phyloP scores from a whole-genome alignment of 2,113 vertebrate genomes.

The Tamias sibiricus region DNA sequence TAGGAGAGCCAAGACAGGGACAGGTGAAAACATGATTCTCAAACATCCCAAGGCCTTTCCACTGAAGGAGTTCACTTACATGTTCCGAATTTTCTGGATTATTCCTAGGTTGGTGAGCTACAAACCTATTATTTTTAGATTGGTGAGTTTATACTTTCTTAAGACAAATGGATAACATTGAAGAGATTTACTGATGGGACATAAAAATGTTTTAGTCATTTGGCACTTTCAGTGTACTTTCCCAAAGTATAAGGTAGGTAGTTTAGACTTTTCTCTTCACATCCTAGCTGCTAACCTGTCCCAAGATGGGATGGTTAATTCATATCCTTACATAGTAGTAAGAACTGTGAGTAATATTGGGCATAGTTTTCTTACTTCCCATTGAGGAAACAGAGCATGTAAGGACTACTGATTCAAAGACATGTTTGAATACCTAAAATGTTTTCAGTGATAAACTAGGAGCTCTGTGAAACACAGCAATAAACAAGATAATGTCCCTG shows the following conservation, averaged over 20 bases:
- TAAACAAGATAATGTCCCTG: not conserved
- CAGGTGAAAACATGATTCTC: not conserved
- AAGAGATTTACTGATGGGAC: not conserved
- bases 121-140: not conserved
- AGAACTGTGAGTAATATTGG: not conserved
- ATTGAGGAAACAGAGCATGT: not conserved
- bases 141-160: not conserved
- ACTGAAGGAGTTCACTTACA: fast-evolving
- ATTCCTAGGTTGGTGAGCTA: not conserved
- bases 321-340: constrained; percentile 90
- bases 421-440: not conserved
- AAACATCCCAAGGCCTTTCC: not conserved
- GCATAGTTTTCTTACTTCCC: not conserved
- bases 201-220: not conserved
- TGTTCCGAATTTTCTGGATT: not conserved
- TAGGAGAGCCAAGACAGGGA: not conserved
- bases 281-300: constrained; percentile 89
- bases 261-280: constrained; percentile 89
- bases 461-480: not conserved
- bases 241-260: constrained; percentile 90
- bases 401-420: not conserved
- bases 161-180: not conserved
- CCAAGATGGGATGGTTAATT: constrained; percentile 92
- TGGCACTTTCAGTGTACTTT: constrained; percentile 82
- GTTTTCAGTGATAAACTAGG: not conserved